Evolutionary conservation across 1,140 invertebrate genomes (phyloP).

Genomic region (Lethocerus indicus): DNA sequence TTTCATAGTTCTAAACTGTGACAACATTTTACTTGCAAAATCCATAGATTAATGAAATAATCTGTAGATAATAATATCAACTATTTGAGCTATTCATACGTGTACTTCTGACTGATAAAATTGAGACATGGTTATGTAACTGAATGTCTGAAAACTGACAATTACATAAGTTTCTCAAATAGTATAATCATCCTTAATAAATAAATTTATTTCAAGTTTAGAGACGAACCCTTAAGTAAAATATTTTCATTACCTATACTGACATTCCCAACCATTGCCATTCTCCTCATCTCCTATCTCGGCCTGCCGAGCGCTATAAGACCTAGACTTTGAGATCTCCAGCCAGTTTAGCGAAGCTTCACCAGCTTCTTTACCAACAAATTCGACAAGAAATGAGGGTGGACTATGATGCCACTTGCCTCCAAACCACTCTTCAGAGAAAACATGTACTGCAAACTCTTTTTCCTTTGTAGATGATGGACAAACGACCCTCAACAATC

Average conservation of each 20-base stretch:
- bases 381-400: constrained; percentile 49
- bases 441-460: constrained; percentile 49
- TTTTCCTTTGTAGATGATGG: constrained; percentile 45
- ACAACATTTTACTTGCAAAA: too few species aligned
- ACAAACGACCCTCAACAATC: constrained; percentile 54
- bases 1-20: too few species aligned
- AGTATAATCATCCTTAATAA: too few species aligned
- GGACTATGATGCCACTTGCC: constrained; percentile 19
- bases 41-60: too few species aligned
- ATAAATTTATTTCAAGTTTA: too few species aligned
- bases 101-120: too few species aligned
- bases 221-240: too few species aligned
- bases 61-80: too few species aligned
- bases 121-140: too few species aligned
- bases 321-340: constrained; percentile 53
- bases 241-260: constrained; percentile 3
- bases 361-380: constrained; percentile 47
- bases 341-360: constrained; percentile 59
- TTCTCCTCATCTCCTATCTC: constrained; percentile 19
- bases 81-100: too few species aligned
- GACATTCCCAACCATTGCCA: constrained; percentile 2
- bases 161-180: too few species aligned
- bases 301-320: constrained; percentile 31
- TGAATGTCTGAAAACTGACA: too few species aligned
- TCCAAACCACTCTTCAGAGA: constrained; percentile 48